Evolutionary conservation across 2,113 vertebrate genomes (phyloP).

Genomic region (Natator depressus): DNA sequence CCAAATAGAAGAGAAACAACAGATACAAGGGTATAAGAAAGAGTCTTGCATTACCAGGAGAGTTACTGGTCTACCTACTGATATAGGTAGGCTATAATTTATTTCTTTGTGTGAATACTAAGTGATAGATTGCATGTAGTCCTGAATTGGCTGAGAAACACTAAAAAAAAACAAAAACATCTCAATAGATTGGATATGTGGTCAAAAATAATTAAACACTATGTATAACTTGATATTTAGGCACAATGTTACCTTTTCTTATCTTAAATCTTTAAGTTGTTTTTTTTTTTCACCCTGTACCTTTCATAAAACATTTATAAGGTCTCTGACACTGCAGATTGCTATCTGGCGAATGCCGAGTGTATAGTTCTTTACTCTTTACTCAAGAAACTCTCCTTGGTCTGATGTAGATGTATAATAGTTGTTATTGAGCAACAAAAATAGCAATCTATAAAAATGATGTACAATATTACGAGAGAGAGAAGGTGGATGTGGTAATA

Average conservation of each 20-base stretch:
- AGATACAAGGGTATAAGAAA: neutral
- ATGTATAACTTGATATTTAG: accelerated
- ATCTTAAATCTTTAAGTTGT: neutral
- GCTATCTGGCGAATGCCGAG: neutral
- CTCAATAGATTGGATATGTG: neutral
- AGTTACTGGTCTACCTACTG: neutral
- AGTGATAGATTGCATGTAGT: neutral
- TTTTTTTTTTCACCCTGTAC: neutral
- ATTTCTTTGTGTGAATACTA: neutral
- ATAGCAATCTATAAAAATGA: neutral
- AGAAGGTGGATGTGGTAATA: neutral
- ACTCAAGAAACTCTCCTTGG: neutral
- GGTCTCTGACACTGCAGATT: neutral
- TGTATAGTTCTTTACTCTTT: neutral
- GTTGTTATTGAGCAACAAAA: neutral
- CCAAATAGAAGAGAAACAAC: neutral
- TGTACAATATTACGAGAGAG: neutral
- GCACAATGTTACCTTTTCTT: neutral
- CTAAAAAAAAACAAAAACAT: neutral
- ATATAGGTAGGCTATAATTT: neutral
- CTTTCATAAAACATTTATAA: accelerated
- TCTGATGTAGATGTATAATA: neutral
- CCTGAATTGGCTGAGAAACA: neutral
- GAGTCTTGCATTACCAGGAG: neutral
- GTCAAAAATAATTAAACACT: accelerated